phyloP scores from a whole-genome alignment of 64 coral and sea anemone genomes.

The Cladopsammia gracilis region DNA sequence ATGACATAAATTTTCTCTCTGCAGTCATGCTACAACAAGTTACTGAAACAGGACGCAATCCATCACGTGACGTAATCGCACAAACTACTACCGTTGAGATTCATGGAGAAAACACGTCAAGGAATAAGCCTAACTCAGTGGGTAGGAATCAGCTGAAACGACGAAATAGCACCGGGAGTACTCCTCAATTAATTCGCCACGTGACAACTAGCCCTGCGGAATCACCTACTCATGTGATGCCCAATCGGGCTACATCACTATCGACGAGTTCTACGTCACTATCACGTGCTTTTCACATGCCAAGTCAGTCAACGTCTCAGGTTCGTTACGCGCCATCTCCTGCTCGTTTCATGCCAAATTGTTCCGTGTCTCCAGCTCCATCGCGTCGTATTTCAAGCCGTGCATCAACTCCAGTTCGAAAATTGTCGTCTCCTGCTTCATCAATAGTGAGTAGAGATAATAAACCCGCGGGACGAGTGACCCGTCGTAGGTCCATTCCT shows the following conservation, averaged over 20 bases:
- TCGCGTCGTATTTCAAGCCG: not conserved
- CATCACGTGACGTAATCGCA: not conserved
- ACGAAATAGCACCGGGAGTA: conserved; percentile 28
- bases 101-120: not conserved
- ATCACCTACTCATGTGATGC: not conserved
- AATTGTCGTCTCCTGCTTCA: not conserved
- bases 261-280: not conserved
- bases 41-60: not conserved
- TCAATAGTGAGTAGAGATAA: not conserved
- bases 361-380: conserved; percentile 3
- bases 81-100: not conserved
- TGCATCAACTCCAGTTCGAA: conserved; percentile 3
- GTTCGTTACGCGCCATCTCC: not conserved
- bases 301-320: not conserved
- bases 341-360: not conserved
- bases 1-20: not conserved
- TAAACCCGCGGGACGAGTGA: not conserved
- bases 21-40: conserved; percentile 4
- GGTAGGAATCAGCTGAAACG: not conserved
- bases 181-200: conserved; percentile 27
- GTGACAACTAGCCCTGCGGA: not conserved
- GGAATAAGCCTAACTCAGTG: not conserved
- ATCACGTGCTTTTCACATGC: not conserved
- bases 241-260: not conserved
- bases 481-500: not conserved